A percentile compares a stretch with the other conserved stretches of the same genome.
Evolutionary conservation across 1,140 invertebrate genomes (phyloP).

Genomic region (Leptinotarsa lineolata): DNA sequence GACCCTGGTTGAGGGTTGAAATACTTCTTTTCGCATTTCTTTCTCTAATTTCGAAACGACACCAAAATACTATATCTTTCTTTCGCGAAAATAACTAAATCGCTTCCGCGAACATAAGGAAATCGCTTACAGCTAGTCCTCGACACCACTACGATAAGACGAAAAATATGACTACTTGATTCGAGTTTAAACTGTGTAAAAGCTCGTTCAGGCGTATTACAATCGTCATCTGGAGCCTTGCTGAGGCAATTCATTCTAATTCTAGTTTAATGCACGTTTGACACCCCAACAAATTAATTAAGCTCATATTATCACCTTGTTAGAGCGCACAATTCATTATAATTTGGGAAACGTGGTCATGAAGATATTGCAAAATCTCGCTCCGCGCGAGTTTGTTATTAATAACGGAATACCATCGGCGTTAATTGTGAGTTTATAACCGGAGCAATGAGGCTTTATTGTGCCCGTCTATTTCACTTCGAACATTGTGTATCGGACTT

Average conservation of each 20-base stretch:
- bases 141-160: background rate
- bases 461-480: background rate
- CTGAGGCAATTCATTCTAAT: background rate
- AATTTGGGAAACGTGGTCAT: background rate
- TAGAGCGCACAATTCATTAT: background rate
- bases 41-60: too few relatives aligned
- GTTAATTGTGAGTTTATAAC: background rate
- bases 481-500: background rate
- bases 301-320: constrained; percentile 3
- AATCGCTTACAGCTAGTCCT: background rate
- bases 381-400: background rate
- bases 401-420: background rate
- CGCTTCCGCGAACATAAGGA: background rate
- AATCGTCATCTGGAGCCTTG: background rate
- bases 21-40: too few relatives aligned
- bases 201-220: constrained; percentile 1
- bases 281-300: constrained; percentile 6
- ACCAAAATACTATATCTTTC: too few relatives aligned
- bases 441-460: background rate
- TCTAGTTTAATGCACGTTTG: background rate
- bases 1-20: too few relatives aligned
- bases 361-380: background rate
- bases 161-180: background rate
- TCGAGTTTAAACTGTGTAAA: background rate
- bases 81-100: too few relatives aligned